phyloP scores from a whole-genome alignment of 2,888 invertebrate genomes.

The Euproctis similis region DNA sequence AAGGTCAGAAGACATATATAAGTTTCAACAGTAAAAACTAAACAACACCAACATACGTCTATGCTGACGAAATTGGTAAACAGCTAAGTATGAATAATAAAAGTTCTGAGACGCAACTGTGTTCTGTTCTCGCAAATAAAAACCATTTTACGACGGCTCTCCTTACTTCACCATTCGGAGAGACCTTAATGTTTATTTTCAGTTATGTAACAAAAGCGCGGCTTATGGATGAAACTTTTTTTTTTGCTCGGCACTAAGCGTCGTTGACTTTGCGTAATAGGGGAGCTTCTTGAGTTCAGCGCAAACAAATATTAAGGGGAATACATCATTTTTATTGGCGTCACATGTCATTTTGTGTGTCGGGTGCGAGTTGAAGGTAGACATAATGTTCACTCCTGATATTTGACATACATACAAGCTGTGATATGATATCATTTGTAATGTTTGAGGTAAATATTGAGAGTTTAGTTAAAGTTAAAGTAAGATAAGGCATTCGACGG shows the following conservation, averaged over 20 bases:
- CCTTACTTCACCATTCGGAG: constrained; percentile 1
- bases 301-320: constrained; percentile 29
- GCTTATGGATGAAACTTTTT: constrained; percentile 2
- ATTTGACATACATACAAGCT: constrained; percentile 8
- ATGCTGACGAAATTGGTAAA: too few species aligned
- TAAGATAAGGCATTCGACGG: too few species aligned
- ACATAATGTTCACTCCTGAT: constrained; percentile 6
- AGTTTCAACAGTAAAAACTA: too few species aligned
- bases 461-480: too few species aligned
- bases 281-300: constrained; percentile 1
- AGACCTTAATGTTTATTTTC: constrained; percentile 3
- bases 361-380: background rate
- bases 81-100: too few species aligned
- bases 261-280: constrained; percentile 1
- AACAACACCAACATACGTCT: too few species aligned
- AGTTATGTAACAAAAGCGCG: constrained; percentile 1
- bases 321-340: constrained; percentile 33
- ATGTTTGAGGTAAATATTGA: constrained; percentile 6
- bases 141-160: constrained; percentile 1
- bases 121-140: constrained; percentile 1
- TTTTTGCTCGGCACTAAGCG: too few species aligned
- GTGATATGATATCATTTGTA: constrained; percentile 11
- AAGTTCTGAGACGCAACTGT: too few species aligned
- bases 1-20: too few species aligned
- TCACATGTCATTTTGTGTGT: constrained; percentile 15